These are phyloP conservation scores for Malurus alboscapulatus DNA, from an alignment of 2,113 vertebrate genomes.

Conservation along the genomic window DNA sequence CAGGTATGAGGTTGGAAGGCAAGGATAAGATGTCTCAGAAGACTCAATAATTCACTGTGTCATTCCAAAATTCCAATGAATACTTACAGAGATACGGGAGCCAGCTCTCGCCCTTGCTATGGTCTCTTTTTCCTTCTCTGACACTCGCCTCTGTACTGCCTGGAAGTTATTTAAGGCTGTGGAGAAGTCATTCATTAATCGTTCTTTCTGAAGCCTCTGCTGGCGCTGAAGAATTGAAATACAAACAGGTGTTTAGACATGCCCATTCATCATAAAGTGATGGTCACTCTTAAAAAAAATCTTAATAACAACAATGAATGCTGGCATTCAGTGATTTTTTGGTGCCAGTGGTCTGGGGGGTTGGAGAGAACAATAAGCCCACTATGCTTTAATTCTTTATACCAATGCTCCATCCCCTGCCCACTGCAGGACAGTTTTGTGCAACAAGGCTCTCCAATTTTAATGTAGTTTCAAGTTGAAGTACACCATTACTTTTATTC, in stretches of 20 bases:
- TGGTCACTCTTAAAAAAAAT: background rate
- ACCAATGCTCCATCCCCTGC: background rate
- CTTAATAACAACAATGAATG: background rate
- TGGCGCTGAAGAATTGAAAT: conserved; percentile 81
- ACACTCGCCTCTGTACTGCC: conserved; percentile 86
- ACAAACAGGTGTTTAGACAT: background rate
- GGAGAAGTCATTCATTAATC: conserved; percentile 96
- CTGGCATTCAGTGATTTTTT: background rate
- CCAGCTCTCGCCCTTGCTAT: conserved; percentile 89
- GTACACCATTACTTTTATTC: background rate
- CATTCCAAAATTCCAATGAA: background rate
- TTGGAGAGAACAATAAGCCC: background rate
- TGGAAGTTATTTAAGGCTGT: conserved; percentile 93
- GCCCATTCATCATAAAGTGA: background rate
- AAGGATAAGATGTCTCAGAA: background rate
- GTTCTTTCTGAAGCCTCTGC: conserved; percentile 93
- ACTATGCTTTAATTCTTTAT: background rate
- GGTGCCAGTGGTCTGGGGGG: background rate
- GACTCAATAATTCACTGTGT: accelerated
- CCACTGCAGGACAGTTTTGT: background rate
- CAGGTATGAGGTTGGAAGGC: background rate
- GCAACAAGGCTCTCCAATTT: background rate
- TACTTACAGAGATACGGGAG: conserved; percentile 88
- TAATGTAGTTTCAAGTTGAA: background rate
- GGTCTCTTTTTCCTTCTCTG: conserved; percentile 90